Conservation (phyloP, 2,797 vertebrate species). For the Hydrolagus colliei region DNA sequence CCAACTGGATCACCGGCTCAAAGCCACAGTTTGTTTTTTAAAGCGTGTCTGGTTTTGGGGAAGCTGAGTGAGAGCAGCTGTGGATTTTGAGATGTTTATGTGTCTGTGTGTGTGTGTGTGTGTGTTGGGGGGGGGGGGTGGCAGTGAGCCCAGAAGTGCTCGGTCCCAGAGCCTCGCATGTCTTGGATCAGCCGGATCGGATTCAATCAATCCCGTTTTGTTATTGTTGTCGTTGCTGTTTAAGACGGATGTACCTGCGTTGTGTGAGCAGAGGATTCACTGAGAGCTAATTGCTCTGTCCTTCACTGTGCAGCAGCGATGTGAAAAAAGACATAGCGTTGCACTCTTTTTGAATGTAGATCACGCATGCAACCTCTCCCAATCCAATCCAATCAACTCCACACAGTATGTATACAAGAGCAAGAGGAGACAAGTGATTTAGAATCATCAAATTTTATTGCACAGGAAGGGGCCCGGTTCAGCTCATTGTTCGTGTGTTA, state of each 20-base stretch:
- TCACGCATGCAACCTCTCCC: too few species aligned
- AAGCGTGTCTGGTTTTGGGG: neutral
- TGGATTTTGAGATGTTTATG: neutral
- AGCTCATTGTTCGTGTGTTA: too few species aligned
- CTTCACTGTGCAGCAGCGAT: neutral
- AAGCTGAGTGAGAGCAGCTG: conserved; percentile 11
- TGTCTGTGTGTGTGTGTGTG: neutral
- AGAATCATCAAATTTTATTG: too few species aligned
- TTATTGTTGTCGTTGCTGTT: neutral
- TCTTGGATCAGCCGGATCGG: neutral
- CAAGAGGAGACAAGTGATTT: too few species aligned
- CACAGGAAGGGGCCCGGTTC: too few species aligned
- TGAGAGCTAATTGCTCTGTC: too few species aligned
- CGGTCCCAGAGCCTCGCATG: neutral
- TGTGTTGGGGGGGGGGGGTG: neutral
- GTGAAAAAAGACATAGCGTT: too few species aligned
- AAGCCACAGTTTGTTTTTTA: neutral
- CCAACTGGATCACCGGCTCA: neutral
- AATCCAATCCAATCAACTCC: too few species aligned
- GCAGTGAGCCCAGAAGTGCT: neutral
- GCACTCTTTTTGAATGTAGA: too few species aligned
- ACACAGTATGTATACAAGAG: too few species aligned
- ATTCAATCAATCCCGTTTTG: neutral
- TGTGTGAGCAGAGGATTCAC: too few species aligned
- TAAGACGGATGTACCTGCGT: neutral